Conservation (phyloP, 2,113 vertebrate genomes). For the Guaruba guarouba region DNA sequence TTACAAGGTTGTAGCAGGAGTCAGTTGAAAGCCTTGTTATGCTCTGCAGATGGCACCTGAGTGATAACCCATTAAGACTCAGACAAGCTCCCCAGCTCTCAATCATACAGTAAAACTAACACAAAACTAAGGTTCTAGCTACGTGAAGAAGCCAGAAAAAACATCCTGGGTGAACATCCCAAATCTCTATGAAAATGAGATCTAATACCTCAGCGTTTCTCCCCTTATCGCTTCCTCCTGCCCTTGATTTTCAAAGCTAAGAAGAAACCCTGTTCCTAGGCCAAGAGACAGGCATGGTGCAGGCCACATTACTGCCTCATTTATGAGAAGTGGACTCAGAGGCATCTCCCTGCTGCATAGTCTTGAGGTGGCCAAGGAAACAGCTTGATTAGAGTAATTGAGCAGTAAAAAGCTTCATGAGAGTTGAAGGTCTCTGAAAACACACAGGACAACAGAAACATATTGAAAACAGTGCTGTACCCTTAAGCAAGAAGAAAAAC, state of each 20-base stretch:
- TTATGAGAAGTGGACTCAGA: fast-evolving
- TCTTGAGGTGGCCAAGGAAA: neutral
- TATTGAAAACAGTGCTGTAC: neutral
- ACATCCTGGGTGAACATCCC: neutral
- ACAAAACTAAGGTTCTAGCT: neutral
- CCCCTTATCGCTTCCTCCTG: fast-evolving
- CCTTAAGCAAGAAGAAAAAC: neutral
- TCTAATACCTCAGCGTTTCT: neutral
- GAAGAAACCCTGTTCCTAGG: neutral
- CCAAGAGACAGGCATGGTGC: neutral
- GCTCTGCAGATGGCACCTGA: neutral
- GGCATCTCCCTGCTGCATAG: neutral
- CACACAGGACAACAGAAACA: neutral
- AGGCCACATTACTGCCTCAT: neutral
- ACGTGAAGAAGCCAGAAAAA: neutral
- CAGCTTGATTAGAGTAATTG: neutral
- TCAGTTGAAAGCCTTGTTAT: neutral
- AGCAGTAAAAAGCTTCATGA: neutral
- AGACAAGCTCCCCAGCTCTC: neutral
- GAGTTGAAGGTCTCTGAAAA: neutral
- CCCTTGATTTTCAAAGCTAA: neutral
- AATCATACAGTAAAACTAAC: neutral
- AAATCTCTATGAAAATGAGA: neutral
- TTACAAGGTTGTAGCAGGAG: neutral
- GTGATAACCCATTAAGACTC: neutral